phyloP scores from a whole-genome alignment of 2,113 vertebrate genomes.

The Orycteropus afer region DNA sequence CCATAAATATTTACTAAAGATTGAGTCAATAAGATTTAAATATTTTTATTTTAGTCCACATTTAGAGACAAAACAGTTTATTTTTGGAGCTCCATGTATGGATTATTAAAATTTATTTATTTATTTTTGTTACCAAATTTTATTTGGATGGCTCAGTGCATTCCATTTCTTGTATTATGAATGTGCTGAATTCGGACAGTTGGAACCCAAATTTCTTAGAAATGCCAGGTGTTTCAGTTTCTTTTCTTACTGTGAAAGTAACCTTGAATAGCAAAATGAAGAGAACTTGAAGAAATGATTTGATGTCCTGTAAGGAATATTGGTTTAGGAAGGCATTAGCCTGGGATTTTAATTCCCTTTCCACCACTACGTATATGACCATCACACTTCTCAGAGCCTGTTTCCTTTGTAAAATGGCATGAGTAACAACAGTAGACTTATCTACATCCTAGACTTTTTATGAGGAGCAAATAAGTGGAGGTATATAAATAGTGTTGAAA shows the following conservation, averaged over 20 bases:
- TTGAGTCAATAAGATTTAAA: conserved; percentile 4
- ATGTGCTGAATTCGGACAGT: background rate
- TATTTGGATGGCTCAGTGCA: background rate
- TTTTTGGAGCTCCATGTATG: background rate
- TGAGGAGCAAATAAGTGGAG: background rate
- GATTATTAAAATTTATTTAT: conserved; percentile 3
- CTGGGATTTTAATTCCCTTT: background rate
- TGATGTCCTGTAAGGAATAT: background rate
- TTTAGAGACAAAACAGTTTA: background rate
- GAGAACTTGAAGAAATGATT: conserved; percentile 5
- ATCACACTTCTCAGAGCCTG: conserved; percentile 14
- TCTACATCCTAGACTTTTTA: background rate
- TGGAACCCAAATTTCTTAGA: background rate
- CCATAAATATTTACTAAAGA: background rate
- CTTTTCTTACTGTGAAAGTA: background rate
- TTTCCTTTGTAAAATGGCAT: conserved; percentile 44
- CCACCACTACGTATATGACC: background rate
- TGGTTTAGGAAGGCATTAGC: background rate
- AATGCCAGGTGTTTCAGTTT: background rate
- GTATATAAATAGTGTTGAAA: too few species aligned
- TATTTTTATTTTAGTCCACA: background rate
- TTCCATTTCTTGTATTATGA: background rate
- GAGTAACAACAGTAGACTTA: background rate
- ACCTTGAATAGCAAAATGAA: background rate
- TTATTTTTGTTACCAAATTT: background rate